Base-by-base conservation (phyloP, 2,888 invertebrate species). In the Molanna angustata region DNA sequence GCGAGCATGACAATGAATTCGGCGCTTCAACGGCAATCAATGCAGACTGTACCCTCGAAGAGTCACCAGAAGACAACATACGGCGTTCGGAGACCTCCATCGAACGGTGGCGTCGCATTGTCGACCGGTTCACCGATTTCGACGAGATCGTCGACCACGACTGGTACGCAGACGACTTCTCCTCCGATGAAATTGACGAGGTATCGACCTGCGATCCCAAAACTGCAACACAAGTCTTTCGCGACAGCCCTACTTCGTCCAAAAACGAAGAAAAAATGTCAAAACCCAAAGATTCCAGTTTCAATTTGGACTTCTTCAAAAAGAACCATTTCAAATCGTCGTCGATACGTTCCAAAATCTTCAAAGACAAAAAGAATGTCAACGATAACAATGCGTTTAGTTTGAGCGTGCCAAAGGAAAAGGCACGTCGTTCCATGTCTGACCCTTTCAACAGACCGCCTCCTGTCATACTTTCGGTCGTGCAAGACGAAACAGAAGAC, bases 371-470 rank as follows among this genome's bases (percentile, higher is more conserved):
- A n/a, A 4, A 4, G 4, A 35, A 13, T 35, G 6, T 13, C 4
- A 14, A 14, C 9, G 4, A 4, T 4, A 49, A 49, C 64, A 65
- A 54, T 65, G 55, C 57, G 1, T 14, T 46, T 19, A 49, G 50
- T 22, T 35, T 18, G 27, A 19, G 21, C 9, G 6, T 35, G 1
- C 16, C 20, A 14, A 48, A 43, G 21, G 48, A 53, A 13, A 53
- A 37, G 32, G 21, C 35, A 17, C 22, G 35, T 14, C 42, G 42
- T 6, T 39, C 47, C n/a, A 37, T 48, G 9, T 42, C 42, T 14
- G 43, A 47, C 16, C 37, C 41, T 2, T 39, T 27, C 35, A 22
- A 44, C 14, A 37, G 20, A 11, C 27, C 44, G 3, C 6, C 43
- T 9, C 35, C 35, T 35, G 35, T 13, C 4, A 35, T 35, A 11